Base-by-base conservation (phyloP, 2,888 invertebrate genomes). In the Melipona bicolor region DNA sequence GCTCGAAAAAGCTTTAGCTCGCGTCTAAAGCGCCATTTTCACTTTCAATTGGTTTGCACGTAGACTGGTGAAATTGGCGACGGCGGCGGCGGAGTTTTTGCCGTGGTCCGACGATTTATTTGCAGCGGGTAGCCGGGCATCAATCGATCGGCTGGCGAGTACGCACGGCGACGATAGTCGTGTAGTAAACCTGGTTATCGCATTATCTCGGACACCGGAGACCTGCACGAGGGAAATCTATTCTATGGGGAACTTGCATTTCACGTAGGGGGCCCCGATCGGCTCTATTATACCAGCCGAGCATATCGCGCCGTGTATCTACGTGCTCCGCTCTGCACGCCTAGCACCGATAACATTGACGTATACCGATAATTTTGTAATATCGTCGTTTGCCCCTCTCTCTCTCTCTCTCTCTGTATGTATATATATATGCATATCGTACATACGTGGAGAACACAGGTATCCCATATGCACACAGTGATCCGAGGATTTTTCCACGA, bases 341-440 rank as follows among this genome's bases (percentile, higher is more conserved):
- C 85, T 83, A 88, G 82, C 85, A 84, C 90, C 91, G 94, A 94
- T 94, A 94, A 93, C 93, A 92, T 91, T 94, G 89, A 92, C 92
- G 89, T 64, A 61, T 89, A 75, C 84, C 90, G 92, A 92, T 93
- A 92, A 93, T 93, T 92, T 91, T 91, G 91, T 92, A 93, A 92
- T 91, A 91, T 90, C 90, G 88, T 71, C 85, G 67, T 83, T 75
- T 32, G 4, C 21, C 32, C n/a, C n/a, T 24, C 5, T 56, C 15
- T n/a, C 36, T 9, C 43, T 43, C 43, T 43, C 43, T 43, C 43
- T 43, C 43, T 43, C 11, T 11, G 9, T 9, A 54, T 61, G 80
- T 69, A 62, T 74, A 19, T 17, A 68, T 68, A 36, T 43, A 27
- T 62, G 62, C n/a, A 64, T 49, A 50, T 74, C 24, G 59, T 2